phyloP scores from a whole-genome alignment of 2,113 vertebrate species.

The Malurus melanocephalus region DNA sequence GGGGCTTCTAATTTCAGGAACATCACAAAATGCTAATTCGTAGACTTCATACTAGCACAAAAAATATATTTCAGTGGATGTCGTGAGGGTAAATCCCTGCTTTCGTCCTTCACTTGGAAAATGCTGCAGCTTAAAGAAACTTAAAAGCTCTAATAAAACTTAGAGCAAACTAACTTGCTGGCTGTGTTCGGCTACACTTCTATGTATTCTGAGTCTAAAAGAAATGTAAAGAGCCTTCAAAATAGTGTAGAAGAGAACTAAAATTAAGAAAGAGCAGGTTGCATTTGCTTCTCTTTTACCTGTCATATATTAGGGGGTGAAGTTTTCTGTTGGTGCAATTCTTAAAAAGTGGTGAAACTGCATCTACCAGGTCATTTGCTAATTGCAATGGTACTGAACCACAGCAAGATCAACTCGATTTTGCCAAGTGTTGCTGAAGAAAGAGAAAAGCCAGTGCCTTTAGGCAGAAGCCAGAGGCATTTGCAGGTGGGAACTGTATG shows the following conservation, averaged over 20 bases:
- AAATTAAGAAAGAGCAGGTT: background rate
- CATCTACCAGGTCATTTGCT: background rate
- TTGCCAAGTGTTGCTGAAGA: background rate
- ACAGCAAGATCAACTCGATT: background rate
- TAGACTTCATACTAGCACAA: slow-evolving; percentile 62
- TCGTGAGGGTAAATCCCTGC: slow-evolving; percentile 51
- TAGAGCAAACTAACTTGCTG: slow-evolving; percentile 14
- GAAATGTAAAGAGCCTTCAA: background rate
- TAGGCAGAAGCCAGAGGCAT: background rate
- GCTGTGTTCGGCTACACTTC: background rate
- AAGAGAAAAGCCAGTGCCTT: background rate
- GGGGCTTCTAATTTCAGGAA: slow-evolving; percentile 77
- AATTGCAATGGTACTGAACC: background rate
- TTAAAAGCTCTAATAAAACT: slow-evolving; percentile 62
- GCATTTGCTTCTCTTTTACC: background rate
- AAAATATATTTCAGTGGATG: slow-evolving; percentile 55
- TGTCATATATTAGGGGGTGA: background rate
- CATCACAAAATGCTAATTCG: slow-evolving; percentile 73
- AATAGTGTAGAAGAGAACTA: background rate
- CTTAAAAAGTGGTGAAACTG: background rate
- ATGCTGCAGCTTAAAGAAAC: slow-evolving; percentile 57
- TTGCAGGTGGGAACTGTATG: background rate
- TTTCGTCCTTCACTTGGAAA: slow-evolving; percentile 54
- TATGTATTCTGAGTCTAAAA: background rate
- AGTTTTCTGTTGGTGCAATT: background rate